These are phyloP conservation scores for Hippasteria phrygiana DNA, from an alignment of 53 echinoderm and acorn worm genomes.

Conservation along the genomic window DNA sequence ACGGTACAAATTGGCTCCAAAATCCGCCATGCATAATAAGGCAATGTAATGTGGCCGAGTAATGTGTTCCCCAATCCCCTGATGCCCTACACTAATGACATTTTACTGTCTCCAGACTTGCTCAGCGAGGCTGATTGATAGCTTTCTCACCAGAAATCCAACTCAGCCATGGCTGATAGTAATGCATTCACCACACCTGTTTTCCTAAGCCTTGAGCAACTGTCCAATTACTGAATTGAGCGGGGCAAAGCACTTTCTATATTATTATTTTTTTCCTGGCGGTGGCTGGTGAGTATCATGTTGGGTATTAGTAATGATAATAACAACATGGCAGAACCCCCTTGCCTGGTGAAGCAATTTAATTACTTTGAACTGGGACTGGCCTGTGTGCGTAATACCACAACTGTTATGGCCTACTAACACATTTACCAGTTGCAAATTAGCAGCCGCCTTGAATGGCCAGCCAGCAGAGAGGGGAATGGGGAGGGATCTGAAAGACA, in stretches of 20 bases:
- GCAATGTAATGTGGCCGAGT: neutral
- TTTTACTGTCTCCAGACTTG: slow-evolving; percentile 36
- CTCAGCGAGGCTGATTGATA: slow-evolving; percentile 39
- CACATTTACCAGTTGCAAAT: slow-evolving; percentile 42
- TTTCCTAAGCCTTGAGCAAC: slow-evolving; percentile 60
- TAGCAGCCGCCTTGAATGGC: neutral
- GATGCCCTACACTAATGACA: slow-evolving; percentile 41
- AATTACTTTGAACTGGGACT: slow-evolving; percentile 51
- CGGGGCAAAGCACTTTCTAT: slow-evolving; percentile 53
- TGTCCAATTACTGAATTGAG: slow-evolving; percentile 47
- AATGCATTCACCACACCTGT: slow-evolving; percentile 60
- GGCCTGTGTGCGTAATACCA: slow-evolving; percentile 40
- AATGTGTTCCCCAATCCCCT: slow-evolving; percentile 20
- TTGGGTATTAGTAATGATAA: slow-evolving; percentile 49
- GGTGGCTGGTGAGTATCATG: neutral
- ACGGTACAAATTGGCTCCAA: too few relatives aligned
- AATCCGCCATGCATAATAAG: too few relatives aligned
- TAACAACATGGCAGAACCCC: neutral
- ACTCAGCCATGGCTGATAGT: slow-evolving; percentile 22
- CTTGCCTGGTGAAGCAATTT: slow-evolving; percentile 36
- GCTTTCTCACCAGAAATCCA: slow-evolving; percentile 35
- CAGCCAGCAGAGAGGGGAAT: neutral
- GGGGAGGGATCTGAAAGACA: neutral
- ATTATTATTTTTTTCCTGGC: neutral
- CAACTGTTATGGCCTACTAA: slow-evolving; percentile 59